Evolutionary conservation across 2,113 vertebrate species (phyloP), one percentile per base, ranked within the genome.

Genomic region (Monarcha castaneiventris): DNA sequence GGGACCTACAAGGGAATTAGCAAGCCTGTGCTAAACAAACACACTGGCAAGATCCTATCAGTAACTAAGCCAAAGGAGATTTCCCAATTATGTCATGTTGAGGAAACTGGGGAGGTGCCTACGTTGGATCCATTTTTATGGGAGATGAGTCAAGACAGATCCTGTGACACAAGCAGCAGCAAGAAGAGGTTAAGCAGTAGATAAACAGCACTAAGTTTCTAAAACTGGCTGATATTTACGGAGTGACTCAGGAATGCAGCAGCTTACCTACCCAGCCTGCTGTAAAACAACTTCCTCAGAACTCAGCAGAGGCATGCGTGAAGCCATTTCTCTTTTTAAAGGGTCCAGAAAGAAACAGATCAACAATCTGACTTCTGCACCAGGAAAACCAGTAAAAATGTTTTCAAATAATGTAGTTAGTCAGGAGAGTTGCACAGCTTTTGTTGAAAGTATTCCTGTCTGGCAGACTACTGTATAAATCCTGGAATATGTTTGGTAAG

Each of bases 11-110:
- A 7, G 46, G 33, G 16, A 33, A 21, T 9, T 26, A 29, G 35
- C 10, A 33, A 25, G 46, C 68, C 39, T 2, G 2, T 29, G 51
- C 41, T 83, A 26, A 35, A 69, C 39, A 44, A 51, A 16, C 25
- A 3, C 0, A 0, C 37, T 30, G 43, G 11, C 1, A 4, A 61
- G 63, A 37, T 32, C 1, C 0, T 12, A 7, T 51, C 8, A 32
- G 59, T 11, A 5, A 35, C 12, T 41, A 23, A 54, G 26, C 29
- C n/a, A 15, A 23, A 66, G 74, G 55, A 23, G n/a, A 69, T 89
- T 66, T 61, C 64, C 14, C 10, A 1, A 3, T 48, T 54, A 17
- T 75, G 35, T 78, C 39, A 9, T 0, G 1, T 71, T 1, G 10
- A 69, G 51, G 75, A 80, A 64, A 25, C 29, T 6, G 13, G 32